Base-by-base conservation (phyloP, 2,113 vertebrate genomes). In the Grammomys dolichurus region DNA sequence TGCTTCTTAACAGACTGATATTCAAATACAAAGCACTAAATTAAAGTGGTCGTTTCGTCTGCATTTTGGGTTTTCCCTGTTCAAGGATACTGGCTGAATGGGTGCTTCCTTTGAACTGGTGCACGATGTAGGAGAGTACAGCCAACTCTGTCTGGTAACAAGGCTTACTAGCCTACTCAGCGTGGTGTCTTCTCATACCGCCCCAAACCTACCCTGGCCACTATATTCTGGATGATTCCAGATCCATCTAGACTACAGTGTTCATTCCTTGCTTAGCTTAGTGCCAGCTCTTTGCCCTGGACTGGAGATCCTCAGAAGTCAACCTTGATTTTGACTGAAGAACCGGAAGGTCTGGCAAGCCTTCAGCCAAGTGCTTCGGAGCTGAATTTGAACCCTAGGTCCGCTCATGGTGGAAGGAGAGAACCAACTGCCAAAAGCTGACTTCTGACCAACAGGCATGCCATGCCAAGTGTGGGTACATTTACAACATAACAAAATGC, bases 1-100 rank as follows among this genome's bases (percentile, higher is more conserved):
- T 65, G 24, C 73, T 87, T 91, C 89, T 97, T 81, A 97, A 84
- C 87, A 91, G 80, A 97, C 92, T 97, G 94, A 26, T 93, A 97
- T 85, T 36, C 40, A 93, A 96, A 92, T 58, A 93, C 82, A 77
- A 96, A 75, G 89, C 96, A 95, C 77, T 97, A 95, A 81, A 95
- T 96, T 97, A 95, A 95, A 97, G 87, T 91, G 80, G 87, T 58
- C 67, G 63, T 89, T 96, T 73, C 28, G 36, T 72, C 51, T 94
- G 73, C 46, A 85, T 56, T 28, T 73, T 85, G 46, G 88, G 89
- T 87, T 19, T 16, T 13, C 58, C 22, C 7, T 51, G 75, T 43
- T 54, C 28, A 40, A 87, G 67, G 69, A 87, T 70, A 48, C 70
- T 7, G 67, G 33, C 75, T 20, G 33, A 31, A 58, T 22, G 72